A percentile compares a stretch with the other conserved stretches of the same genome.
Evolutionary conservation across 2,113 vertebrate species (phyloP).

Genomic region (Amblyornis subalaris): DNA sequence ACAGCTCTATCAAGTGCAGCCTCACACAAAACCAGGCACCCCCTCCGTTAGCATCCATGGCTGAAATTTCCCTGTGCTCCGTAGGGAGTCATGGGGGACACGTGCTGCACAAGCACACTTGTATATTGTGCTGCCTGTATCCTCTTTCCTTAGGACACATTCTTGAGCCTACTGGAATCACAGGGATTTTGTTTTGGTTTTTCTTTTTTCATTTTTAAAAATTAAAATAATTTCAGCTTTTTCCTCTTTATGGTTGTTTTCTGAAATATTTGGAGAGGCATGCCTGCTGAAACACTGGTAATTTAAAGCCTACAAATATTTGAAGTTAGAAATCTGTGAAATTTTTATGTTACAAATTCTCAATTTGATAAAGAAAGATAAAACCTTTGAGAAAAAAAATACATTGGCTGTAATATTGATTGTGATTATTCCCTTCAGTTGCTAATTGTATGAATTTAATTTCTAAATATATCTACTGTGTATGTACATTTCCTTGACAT

Average conservation of each 20-base stretch:
- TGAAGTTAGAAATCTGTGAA: not conserved
- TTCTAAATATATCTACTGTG: not conserved
- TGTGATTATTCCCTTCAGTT: not conserved
- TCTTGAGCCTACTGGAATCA: not conserved
- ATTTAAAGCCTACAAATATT: not conserved
- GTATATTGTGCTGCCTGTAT: not conserved
- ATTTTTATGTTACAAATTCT: not conserved
- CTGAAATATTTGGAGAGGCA: not conserved
- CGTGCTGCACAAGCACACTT: accelerated
- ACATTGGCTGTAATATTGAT: not conserved
- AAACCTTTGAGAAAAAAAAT: not conserved
- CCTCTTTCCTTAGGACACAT: accelerated
- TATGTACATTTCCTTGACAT: not conserved
- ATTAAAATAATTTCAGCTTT: not conserved
- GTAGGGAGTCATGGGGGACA: not conserved
- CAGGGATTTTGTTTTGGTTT: not conserved
- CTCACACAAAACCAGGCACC: not conserved
- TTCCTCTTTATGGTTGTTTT: not conserved
- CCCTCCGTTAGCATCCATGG: not conserved
- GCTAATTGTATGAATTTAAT: not conserved
- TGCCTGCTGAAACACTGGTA: not conserved
- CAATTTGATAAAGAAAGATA: not conserved
- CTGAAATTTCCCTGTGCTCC: not conserved
- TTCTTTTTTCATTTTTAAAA: not conserved
- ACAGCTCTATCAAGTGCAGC: not conserved